Evolutionary conservation across 2,888 invertebrate species (phyloP), one percentile per base, ranked within the genome.

Genomic region (Pristionchus arcanus): DNA sequence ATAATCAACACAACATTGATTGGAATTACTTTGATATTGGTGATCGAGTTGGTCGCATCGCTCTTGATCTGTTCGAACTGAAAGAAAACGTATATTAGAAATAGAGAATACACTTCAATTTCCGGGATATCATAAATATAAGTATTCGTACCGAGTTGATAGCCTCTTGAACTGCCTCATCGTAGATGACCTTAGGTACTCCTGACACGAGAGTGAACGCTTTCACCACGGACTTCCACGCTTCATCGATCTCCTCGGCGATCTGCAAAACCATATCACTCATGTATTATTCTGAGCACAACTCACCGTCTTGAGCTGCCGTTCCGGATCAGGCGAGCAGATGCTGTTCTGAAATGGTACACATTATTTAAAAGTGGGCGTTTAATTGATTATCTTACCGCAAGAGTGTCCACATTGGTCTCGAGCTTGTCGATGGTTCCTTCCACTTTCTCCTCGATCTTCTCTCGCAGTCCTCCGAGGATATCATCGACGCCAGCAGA

Each of bases 261-360:
- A 81, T 81, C 81, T 81, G 28, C 19, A 19, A 81, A 25, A 28
- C 3, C 28, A 25, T n/a, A 13, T 13, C 2, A 2, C 7, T 21
- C 9, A 11, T 25, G 11, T 11, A 5, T 37, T 25, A 31, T 77
- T 42, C 9, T 9, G 19, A 25, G n/a, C 13, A 0, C 21, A 74
- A 28, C 81, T 49, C 28, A 81, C 81, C 81, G 81, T 53, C 28
- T 81, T 81, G 81, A 81, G 81, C 49, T n/a, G n/a, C 53, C 49
- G 25, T 28, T 25, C 49, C n/a, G 81, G 81, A 28, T 15, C n/a
- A 34, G 81, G n/a, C 9, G 16, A 19, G 81, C 81, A 81, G 81
- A 81, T 34, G 81, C 21, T 28, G 49, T 81, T 42, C 81, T 81
- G 37, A 9, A 77, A 68, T 31, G 9, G 31, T 34, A 3, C 1